Percentiles rank a stretch among this genome's conserved stretches.
Conservation (phyloP, 2,888 invertebrate genomes). For the Eilema depressum region DNA sequence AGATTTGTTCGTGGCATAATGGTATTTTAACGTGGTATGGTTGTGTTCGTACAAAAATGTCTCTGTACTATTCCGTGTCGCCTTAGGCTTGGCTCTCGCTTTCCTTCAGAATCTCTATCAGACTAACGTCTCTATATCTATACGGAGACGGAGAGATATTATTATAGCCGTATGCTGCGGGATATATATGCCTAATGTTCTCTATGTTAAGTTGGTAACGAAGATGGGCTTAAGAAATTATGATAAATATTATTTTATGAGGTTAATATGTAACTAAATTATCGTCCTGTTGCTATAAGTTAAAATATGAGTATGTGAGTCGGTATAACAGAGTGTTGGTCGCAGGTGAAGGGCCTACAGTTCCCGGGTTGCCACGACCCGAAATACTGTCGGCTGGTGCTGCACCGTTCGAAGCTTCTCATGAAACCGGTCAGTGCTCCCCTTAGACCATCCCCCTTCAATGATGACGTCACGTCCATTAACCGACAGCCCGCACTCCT, state of each 20-base stretch:
- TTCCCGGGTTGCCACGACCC: conserved; percentile 98
- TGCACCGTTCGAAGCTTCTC: conserved; percentile 98
- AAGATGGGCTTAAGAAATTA: background rate
- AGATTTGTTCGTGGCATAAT: conserved; percentile 45
- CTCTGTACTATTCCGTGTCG: conserved; percentile 65
- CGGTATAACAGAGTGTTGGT: conserved; percentile 78
- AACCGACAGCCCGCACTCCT: conserved; percentile 62
- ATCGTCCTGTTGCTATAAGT: background rate
- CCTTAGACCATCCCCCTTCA: conserved; percentile 57
- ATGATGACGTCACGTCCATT: conserved; percentile 58
- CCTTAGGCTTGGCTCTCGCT: conserved; percentile 77
- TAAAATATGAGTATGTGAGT: conserved; percentile 58
- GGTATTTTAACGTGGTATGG: conserved; percentile 70
- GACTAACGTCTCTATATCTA: conserved; percentile 29
- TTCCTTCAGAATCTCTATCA: conserved; percentile 40
- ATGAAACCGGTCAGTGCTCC: conserved; percentile 96
- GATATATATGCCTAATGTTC: conserved; percentile 7
- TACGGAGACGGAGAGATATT: conserved; percentile 33
- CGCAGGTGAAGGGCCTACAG: conserved; percentile 98
- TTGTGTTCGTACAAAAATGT: conserved; percentile 67
- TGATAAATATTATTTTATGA: background rate
- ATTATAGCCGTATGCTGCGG: background rate
- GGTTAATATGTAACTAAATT: background rate
- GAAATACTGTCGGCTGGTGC: conserved; percentile 97
- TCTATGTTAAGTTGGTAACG: background rate